These are phyloP conservation scores for Phylloscopus trochiloides DNA, from an alignment of 2,113 vertebrate species.

Conservation along the genomic window DNA sequence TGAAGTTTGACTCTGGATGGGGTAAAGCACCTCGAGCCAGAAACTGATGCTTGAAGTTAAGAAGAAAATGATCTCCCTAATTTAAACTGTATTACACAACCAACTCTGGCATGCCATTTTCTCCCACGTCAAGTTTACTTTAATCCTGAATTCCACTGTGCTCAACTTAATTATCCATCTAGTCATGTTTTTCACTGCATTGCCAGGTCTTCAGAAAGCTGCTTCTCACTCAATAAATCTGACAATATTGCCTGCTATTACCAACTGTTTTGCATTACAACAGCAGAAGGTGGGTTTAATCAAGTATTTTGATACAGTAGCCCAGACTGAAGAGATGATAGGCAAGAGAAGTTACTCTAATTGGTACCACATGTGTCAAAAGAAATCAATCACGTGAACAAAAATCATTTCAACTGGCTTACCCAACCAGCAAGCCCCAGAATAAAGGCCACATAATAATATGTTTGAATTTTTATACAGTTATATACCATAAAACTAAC, in stretches of 20 bases:
- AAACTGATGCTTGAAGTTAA: constrained; percentile 4
- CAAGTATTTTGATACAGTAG: constrained; percentile 62
- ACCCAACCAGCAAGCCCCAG: not conserved
- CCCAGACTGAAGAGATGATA: constrained; percentile 24
- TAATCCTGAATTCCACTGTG: constrained; percentile 35
- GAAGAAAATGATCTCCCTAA: constrained; percentile 33
- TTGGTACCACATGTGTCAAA: constrained; percentile 51
- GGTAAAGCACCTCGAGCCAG: not conserved
- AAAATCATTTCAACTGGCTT: not conserved
- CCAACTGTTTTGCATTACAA: constrained; percentile 57
- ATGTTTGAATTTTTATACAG: not conserved
- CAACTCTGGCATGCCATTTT: not conserved
- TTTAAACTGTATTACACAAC: constrained; percentile 37
- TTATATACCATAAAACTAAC: not conserved
- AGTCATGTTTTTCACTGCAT: constrained; percentile 17
- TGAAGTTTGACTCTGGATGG: not conserved
- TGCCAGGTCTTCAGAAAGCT: constrained; percentile 46
- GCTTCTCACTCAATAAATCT: constrained; percentile 66
- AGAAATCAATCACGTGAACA: constrained; percentile 10
- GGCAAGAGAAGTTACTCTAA: constrained; percentile 42
- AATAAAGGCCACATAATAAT: not conserved
- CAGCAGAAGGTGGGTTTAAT: constrained; percentile 50
- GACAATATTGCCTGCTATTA: constrained; percentile 31
- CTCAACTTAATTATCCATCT: constrained; percentile 47
- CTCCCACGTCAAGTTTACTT: constrained; percentile 30